phyloP scores from a whole-genome alignment of 2,888 invertebrate genomes.

The Campoletis raptor region DNA sequence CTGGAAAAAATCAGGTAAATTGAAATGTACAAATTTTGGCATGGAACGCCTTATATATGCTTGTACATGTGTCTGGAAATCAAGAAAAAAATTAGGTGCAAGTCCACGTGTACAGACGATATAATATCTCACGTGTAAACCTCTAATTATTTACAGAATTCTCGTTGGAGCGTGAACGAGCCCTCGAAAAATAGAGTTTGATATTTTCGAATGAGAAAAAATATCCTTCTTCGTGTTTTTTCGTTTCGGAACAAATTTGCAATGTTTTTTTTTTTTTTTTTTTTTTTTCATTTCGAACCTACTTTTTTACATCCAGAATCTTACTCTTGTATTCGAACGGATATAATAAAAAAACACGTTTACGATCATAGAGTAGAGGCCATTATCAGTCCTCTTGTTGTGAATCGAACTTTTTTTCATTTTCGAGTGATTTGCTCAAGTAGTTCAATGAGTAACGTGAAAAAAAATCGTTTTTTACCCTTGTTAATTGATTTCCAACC shows the following conservation, averaged over 20 bases:
- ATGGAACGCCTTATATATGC: conserved; percentile 33
- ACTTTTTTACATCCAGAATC: neutral
- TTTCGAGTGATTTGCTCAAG: conserved; percentile 19
- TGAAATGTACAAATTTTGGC: no score
- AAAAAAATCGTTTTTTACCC: conserved; percentile 4
- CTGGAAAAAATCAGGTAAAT: no score
- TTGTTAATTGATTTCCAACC: conserved; percentile 8
- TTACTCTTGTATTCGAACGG: neutral
- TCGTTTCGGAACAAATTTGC: conserved; percentile 50
- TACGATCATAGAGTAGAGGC: no score
- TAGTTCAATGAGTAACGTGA: neutral
- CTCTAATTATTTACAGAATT: conserved; percentile 68
- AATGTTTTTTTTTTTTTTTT: conserved; percentile 32
- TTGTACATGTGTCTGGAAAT: conserved; percentile 61
- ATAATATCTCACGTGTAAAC: conserved; percentile 61
- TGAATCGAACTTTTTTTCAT: neutral
- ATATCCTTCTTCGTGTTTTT: conserved; percentile 66
- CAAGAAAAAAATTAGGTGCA: conserved; percentile 34
- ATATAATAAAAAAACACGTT: neutral
- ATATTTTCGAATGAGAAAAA: conserved; percentile 66
- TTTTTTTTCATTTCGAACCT: conserved; percentile 1
- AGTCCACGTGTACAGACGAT: conserved; percentile 59
- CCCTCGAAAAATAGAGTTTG: conserved; percentile 72
- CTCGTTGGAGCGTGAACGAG: conserved; percentile 66
- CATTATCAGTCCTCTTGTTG: neutral